phyloP scores from a whole-genome alignment of 2,888 invertebrate genomes.

The Ophion ellenae region DNA sequence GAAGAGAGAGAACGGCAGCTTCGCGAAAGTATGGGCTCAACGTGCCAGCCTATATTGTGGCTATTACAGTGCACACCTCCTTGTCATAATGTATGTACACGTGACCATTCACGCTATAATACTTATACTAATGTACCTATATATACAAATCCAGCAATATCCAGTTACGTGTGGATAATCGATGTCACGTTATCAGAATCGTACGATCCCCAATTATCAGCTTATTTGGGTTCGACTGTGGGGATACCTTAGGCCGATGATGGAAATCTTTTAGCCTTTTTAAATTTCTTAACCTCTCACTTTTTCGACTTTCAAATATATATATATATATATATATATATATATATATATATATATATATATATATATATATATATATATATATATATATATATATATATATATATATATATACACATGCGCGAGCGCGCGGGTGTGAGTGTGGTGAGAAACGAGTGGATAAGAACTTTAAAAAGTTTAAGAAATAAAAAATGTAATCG shows the following conservation, averaged over 20 bases:
- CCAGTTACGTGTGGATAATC: neutral
- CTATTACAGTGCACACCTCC: conserved; percentile 25
- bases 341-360: no score
- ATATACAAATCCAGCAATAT: conserved; percentile 5
- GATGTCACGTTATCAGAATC: neutral
- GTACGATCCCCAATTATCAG: neutral
- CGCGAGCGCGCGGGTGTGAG: no score
- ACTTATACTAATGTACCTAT: neutral
- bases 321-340: no score
- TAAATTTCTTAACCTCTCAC: neutral
- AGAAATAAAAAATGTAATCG: no score
- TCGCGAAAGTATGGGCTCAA: conserved; percentile 63
- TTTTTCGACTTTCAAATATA: no score
- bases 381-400: no score
- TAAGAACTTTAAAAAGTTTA: no score
- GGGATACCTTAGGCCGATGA: neutral
- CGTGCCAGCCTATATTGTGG: conserved; percentile 24
- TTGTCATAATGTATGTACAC: conserved; percentile 37
- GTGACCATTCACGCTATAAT: conserved; percentile 19
- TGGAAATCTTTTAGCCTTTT: neutral
- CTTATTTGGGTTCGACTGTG: neutral
- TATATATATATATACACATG: no score
- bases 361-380: no score
- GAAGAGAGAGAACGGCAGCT: conserved; percentile 56
- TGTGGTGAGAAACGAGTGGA: no score